Evolutionary conservation across 2,797 vertebrate genomes (phyloP).

Genomic region (Callimico goeldii): DNA sequence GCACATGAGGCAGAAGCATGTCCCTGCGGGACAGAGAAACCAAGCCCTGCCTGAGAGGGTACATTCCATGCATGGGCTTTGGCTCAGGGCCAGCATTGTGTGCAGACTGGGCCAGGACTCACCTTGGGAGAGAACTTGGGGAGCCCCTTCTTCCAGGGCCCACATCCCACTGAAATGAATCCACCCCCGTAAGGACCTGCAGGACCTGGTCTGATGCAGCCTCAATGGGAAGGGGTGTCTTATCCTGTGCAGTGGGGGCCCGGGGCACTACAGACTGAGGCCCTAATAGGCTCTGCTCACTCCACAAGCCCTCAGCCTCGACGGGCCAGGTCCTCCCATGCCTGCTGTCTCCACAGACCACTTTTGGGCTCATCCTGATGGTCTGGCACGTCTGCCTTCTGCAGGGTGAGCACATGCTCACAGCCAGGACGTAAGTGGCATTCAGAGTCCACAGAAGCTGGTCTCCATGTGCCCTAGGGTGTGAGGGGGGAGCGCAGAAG

Average conservation of each 20-base stretch:
- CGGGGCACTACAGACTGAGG: too few relatives aligned
- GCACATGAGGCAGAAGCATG: background rate
- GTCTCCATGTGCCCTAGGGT: background rate
- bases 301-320: background rate
- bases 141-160: background rate
- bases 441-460: constrained; percentile 88
- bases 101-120: background rate
- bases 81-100: too few relatives aligned
- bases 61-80: too few relatives aligned
- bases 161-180: background rate
- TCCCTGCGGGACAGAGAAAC: background rate
- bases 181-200: too few relatives aligned
- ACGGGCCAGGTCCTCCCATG: background rate
- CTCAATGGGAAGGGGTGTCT: background rate
- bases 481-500: too few relatives aligned
- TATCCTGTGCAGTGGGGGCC: background rate
- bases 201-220: background rate
- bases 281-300: too few relatives aligned
- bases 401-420: constrained; percentile 89
- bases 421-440: constrained; percentile 90
- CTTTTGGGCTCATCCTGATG: constrained; percentile 91
- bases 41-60: background rate
- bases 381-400: constrained; percentile 93
- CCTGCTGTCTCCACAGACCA: constrained; percentile 85
- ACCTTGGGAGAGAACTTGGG: background rate